phyloP scores from a whole-genome alignment of 2,888 invertebrate species.

The Mimas tiliae region DNA sequence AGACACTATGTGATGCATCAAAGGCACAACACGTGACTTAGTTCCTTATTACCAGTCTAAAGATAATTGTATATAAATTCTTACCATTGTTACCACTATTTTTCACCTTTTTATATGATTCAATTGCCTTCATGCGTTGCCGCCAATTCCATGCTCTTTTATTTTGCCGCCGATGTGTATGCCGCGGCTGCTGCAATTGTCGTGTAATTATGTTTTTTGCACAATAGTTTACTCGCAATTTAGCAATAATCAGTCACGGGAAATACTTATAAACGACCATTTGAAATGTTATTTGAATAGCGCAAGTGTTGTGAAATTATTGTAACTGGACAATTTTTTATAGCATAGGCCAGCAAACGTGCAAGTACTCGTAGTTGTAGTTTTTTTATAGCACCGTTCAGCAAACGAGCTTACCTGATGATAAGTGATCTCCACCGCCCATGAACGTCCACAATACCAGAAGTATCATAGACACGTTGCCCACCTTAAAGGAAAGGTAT shows the following conservation, averaged over 20 bases:
- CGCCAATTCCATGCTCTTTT: slow-evolving; percentile 19
- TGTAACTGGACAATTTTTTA: background rate
- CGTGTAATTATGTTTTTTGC: slow-evolving; percentile 11
- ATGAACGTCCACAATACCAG: too few relatives aligned
- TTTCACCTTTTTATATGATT: slow-evolving; percentile 18
- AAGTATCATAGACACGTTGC: too few relatives aligned
- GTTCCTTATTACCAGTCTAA: slow-evolving; percentile 6
- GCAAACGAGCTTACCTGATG: too few relatives aligned
- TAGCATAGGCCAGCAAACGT: too few relatives aligned
- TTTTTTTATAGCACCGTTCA: too few relatives aligned
- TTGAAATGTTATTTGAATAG: slow-evolving; percentile 16
- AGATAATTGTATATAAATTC: slow-evolving; percentile 21
- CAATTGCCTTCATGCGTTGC: slow-evolving; percentile 20
- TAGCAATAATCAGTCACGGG: slow-evolving; percentile 22
- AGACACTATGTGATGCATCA: too few relatives aligned
- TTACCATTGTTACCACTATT: slow-evolving; percentile 17
- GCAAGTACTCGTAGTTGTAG: too few relatives aligned
- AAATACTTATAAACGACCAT: slow-evolving; percentile 20
- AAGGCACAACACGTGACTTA: slow-evolving; percentile 7
- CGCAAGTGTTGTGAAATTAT: background rate
- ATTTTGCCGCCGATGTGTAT: slow-evolving; percentile 20
- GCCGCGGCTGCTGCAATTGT: slow-evolving; percentile 9
- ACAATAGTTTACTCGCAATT: slow-evolving; percentile 18
- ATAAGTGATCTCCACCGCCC: too few relatives aligned
- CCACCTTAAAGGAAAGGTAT: too few relatives aligned